Conservation (phyloP, 2,797 vertebrate genomes). For the Characodon lateralis region DNA sequence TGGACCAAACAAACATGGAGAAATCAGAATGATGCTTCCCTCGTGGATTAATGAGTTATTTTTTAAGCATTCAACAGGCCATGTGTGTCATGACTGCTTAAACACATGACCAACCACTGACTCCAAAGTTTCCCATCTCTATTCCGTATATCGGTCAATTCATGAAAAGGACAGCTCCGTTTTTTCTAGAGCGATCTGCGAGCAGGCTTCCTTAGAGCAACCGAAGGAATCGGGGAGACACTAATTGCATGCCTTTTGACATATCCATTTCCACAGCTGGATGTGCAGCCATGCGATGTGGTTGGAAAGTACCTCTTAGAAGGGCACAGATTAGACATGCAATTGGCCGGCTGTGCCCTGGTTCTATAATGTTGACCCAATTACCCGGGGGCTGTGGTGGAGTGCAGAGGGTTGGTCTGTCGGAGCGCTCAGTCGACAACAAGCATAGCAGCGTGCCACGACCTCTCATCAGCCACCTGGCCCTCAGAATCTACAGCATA, state of each 20-base stretch:
- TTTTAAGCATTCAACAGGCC: slow-evolving; percentile 22
- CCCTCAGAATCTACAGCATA: slow-evolving; percentile 41
- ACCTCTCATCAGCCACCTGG: slow-evolving; percentile 59
- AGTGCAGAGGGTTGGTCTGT: slow-evolving; percentile 42
- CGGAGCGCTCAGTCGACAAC: slow-evolving; percentile 29
- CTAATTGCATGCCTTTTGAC: slow-evolving; percentile 74
- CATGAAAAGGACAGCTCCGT: slow-evolving; percentile 51
- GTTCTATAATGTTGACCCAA: slow-evolving; percentile 69
- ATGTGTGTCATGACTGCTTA: slow-evolving; percentile 19
- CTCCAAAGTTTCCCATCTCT: slow-evolving; percentile 14
- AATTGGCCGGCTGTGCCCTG: slow-evolving; percentile 64
- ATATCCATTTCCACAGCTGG: slow-evolving; percentile 75
- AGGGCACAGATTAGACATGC: slow-evolving; percentile 72
- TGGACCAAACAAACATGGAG: slow-evolving; percentile 15
- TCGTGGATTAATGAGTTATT: slow-evolving; percentile 17
- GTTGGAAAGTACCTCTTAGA: slow-evolving; percentile 66
- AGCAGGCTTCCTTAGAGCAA: slow-evolving; percentile 52
- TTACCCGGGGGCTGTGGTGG: slow-evolving; percentile 59
- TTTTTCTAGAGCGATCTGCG: slow-evolving; percentile 41
- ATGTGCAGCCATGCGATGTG: slow-evolving; percentile 65
- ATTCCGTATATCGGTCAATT: slow-evolving; percentile 50
- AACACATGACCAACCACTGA: slow-evolving; percentile 19
- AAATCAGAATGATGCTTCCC: slow-evolving; percentile 2
- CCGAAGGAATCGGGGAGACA: slow-evolving; percentile 56
- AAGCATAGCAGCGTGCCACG: slow-evolving; percentile 13